phyloP scores from a whole-genome alignment of 2,113 vertebrate genomes.

The Bothrops jararaca region DNA sequence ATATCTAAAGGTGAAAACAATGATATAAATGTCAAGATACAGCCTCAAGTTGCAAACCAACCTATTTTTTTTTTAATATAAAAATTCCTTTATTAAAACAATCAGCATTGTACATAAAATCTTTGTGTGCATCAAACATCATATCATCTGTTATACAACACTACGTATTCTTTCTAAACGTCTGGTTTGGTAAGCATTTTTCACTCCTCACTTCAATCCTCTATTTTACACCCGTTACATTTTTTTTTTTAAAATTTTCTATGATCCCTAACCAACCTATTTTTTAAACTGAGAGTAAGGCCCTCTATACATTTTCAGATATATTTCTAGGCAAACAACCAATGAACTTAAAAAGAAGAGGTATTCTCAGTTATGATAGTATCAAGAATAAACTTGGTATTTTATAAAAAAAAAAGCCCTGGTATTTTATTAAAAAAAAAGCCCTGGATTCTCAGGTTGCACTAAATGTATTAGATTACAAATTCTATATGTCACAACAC shows the following conservation, averaged over 20 bases:
- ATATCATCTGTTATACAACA: too few species aligned
- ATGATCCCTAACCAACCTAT: background rate
- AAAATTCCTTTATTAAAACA: too few species aligned
- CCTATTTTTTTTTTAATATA: background rate
- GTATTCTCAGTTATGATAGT: background rate
- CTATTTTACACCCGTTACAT: too few species aligned
- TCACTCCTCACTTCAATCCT: too few species aligned
- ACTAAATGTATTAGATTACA: background rate
- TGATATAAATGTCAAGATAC: background rate
- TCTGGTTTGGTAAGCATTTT: too few species aligned
- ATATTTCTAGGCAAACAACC: background rate
- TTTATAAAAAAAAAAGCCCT: background rate
- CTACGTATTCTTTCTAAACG: too few species aligned
- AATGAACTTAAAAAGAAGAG: background rate
- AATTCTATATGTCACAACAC: background rate
- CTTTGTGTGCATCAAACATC: too few species aligned
- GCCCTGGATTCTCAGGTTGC: background rate
- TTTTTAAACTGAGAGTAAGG: background rate
- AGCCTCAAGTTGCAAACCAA: background rate
- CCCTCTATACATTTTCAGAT: too few species aligned
- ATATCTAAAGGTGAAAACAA: conserved; percentile 65
- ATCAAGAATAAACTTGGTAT: background rate
- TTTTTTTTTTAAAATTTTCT: too few species aligned
- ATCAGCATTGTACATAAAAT: too few species aligned
- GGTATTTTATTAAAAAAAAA: background rate